Base-by-base conservation (phyloP, 2,113 vertebrate genomes). In the Megaptera novaeangliae region DNA sequence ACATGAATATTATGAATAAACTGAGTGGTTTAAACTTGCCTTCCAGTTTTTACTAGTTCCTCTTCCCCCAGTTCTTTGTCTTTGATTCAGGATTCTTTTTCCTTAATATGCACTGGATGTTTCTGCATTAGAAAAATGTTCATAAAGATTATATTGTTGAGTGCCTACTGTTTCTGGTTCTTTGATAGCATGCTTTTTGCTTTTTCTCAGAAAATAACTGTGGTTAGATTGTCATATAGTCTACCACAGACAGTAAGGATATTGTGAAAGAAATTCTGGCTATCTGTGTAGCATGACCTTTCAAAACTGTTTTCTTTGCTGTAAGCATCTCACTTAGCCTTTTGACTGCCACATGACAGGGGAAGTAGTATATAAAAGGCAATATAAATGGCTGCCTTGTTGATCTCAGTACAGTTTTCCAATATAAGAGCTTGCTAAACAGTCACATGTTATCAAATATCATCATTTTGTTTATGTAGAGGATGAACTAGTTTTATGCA, bases 301-400 rank as follows among this genome's bases (percentile, higher is more conserved):
- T 98, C 95, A 86, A 86, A 97, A 96, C 93, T 97, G 96, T 95
- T 97, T 98, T 97, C 96, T 88, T 92, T 98, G 36, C 93, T 98
- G 66, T 69, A 97, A 92, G 94, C 59, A 75, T 95, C 92, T 90
- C 83, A 39, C 21, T 97, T 92, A 74, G 92, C 97, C 97, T 96
- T 93, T 98, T 98, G 95, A 95, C 95, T 98, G 93, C 95, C 98
- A 94, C 94, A 61, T 98, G 98, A 98, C 94, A 93, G 88, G 97
- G 91, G 94, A 97, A 97, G 91, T 96, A 92, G 94, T 83, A 91
- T 85, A 94, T 97, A 88, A 98, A 98, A 66, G 77, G 88, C 92
- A 72, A 12, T 27, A 74, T 96, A 98, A 97, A 98, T 92, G 83
- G 31, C 72, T 92, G 91, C 25, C 72, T 59, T 87, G 61, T 14